Base-by-base conservation (phyloP, 1,140 invertebrate genomes). In the Chelonus insularis region DNA sequence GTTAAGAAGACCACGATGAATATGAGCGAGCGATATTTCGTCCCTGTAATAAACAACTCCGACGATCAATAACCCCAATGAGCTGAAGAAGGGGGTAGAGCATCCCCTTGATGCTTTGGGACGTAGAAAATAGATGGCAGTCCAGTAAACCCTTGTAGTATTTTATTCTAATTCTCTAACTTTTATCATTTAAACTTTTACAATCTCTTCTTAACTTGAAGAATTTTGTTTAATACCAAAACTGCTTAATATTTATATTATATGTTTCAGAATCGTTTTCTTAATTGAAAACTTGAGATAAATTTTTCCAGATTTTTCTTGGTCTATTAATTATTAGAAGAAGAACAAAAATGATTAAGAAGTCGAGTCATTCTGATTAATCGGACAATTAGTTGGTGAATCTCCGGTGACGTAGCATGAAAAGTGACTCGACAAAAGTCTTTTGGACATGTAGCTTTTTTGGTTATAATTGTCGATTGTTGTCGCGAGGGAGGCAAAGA, bases 1-100 rank as follows among this genome's bases (percentile, higher is more conserved):
- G 68, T 72, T 68, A 72, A 63, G 68, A 67, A 72, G 68, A 55
- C 39, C 51, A 20, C 50, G 48, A 32, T 12, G 39, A 23, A 41
- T 21, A 37, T 21, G 12, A 43, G 36, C 57, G 23, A 36, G 3
- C 21, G 32, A 43, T 23, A 12, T 14, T 43, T 45, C 11, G 29
- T 43, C 9, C 25, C 25, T 29, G 37, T 62, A 39, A 20, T 18
- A 50, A 9, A 36, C 25, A 11, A 20, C 11, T 21, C 54, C 1
- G 37, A 52, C 36, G 48, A 59, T 63, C 57, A 55, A 63, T 63
- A 59, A 60, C 29, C 50, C 29, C 45, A 3, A 2, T 6, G 20
- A 12, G 29, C 21, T 41, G 36, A n/a, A 39, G 12, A 21, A 16
- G 14, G 62, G 57, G 48, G 47, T 55, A 29, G 39, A 25, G 20